Evolutionary conservation across 2,797 vertebrate genomes (phyloP).

Genomic region (Cottoperca gobio): DNA sequence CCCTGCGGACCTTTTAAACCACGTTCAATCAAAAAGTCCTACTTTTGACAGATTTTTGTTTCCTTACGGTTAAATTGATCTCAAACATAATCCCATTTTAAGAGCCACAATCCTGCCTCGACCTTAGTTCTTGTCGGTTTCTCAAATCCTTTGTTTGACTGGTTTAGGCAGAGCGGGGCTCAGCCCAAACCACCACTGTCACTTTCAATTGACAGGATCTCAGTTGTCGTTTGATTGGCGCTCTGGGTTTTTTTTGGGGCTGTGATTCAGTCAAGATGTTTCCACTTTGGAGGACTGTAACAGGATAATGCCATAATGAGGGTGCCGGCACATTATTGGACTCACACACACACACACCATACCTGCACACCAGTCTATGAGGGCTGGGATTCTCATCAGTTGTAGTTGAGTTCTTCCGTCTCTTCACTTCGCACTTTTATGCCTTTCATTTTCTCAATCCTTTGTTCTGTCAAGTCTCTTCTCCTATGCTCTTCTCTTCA

Average conservation of each 20-base stretch:
- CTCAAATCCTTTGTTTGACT: constrained; percentile 60
- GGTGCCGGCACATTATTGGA: constrained; percentile 47
- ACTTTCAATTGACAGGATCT: constrained; percentile 62
- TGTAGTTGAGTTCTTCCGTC: not conserved
- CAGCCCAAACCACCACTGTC: constrained; percentile 72
- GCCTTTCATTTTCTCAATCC: constrained; percentile 8
- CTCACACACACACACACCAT: constrained; percentile 36
- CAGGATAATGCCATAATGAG: constrained; percentile 46
- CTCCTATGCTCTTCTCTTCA: constrained; percentile 12
- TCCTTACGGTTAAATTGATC: constrained; percentile 48
- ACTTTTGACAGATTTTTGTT: constrained; percentile 44
- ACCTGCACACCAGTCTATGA: constrained; percentile 48
- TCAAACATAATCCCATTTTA: constrained; percentile 45
- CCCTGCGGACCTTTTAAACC: not conserved
- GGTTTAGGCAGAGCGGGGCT: constrained; percentile 42
- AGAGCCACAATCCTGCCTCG: constrained; percentile 42
- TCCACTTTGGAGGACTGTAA: constrained; percentile 46
- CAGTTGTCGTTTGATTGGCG: constrained; percentile 56
- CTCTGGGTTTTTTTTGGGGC: constrained; percentile 26
- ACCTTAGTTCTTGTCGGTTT: constrained; percentile 37
- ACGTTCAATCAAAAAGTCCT: constrained; percentile 22
- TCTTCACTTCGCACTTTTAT: constrained; percentile 21
- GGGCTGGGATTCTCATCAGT: constrained; percentile 52
- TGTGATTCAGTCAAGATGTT: constrained; percentile 75
- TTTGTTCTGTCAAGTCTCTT: constrained; percentile 30